phyloP scores from a whole-genome alignment of 2,888 invertebrate species.

The Trimorus sp. region DNA sequence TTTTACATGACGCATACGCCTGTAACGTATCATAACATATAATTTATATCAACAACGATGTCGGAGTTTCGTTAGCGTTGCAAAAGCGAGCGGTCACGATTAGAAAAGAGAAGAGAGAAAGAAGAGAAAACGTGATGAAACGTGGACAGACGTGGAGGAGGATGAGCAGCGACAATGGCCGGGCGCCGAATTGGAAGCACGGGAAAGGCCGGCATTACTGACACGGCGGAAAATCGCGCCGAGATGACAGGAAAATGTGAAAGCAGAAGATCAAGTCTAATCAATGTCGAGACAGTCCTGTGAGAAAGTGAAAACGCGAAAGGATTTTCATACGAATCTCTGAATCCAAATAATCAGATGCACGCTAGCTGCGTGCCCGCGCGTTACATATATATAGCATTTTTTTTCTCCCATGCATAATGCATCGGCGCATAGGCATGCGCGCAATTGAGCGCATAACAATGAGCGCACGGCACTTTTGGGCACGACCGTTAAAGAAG shows the following conservation, averaged over 20 bases:
- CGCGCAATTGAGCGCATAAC: constrained; percentile 20
- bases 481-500: background rate
- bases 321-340: constrained; percentile 59
- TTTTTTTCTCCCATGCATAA: constrained; percentile 52
- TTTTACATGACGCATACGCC: constrained; percentile 19
- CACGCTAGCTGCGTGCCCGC: constrained; percentile 7
- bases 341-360: constrained; percentile 59
- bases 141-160: background rate
- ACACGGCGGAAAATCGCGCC: constrained; percentile 52
- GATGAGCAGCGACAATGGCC: background rate
- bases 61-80: constrained; percentile 20
- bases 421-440: constrained; percentile 19
- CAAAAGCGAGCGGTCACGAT: constrained; percentile 1
- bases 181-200: constrained; percentile 7
- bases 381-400: constrained; percentile 49
- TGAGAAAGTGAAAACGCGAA: constrained; percentile 66
- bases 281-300: constrained; percentile 61
- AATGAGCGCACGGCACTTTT: constrained; percentile 24
- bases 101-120: constrained; percentile 1
- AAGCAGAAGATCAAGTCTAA: constrained; percentile 59
- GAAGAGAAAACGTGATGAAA: background rate
- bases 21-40: constrained; percentile 11
- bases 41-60: constrained; percentile 20
- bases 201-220: constrained; percentile 31
- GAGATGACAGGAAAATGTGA: constrained; percentile 65